These are phyloP conservation scores for Phallusia fumigata DNA, from an alignment of 23 tunicate genomes.

Conservation along the genomic window DNA sequence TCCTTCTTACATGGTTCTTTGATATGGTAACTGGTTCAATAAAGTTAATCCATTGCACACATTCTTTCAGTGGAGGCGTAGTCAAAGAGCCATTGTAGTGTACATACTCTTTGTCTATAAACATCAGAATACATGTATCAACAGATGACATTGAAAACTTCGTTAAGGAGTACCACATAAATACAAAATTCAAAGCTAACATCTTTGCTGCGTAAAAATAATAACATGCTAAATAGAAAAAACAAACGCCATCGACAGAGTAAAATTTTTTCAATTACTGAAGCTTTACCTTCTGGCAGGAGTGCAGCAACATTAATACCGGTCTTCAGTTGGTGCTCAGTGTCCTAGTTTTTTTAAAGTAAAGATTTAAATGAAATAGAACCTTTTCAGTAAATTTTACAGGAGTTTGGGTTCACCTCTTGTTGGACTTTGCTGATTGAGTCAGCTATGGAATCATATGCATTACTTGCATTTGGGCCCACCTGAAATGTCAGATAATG, in stretches of 20 bases:
- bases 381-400: too few relatives aligned
- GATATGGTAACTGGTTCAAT: constrained; percentile 55
- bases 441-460: neutral
- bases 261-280: too few relatives aligned
- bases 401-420: neutral
- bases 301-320: neutral
- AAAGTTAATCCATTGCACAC: constrained; percentile 94
- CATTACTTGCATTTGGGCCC: neutral
- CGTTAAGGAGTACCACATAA: neutral
- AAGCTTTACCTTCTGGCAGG: neutral
- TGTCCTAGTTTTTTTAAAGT: neutral
- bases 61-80: constrained; percentile 92
- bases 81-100: constrained; percentile 81
- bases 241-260: too few relatives aligned
- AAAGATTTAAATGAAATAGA: neutral
- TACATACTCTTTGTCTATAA: neutral
- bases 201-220: neutral
- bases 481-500: neutral
- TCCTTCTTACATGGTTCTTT: constrained; percentile 60
- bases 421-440: neutral
- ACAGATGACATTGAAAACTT: too few relatives aligned
- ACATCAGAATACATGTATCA: too few relatives aligned
- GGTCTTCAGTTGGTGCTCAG: neutral
- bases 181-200: neutral
- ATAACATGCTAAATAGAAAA: too few relatives aligned